Evolutionary conservation across 2,888 invertebrate genomes (phyloP).

Genomic region (Melanotus villosus): DNA sequence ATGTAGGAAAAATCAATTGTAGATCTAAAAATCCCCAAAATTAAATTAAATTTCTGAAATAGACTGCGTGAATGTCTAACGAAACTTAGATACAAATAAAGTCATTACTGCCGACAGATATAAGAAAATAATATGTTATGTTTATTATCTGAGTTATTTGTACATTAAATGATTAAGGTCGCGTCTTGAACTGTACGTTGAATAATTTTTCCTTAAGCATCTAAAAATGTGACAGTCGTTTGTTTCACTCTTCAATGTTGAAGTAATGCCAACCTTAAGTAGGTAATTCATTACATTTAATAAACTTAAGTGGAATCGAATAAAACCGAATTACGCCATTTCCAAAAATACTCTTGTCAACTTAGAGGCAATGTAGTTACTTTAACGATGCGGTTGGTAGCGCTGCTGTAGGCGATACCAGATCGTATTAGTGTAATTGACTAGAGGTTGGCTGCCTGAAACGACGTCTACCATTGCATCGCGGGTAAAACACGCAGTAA

Average conservation of each 20-base stretch:
- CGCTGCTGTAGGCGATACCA: constrained; percentile 56
- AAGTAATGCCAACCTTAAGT: constrained; percentile 28
- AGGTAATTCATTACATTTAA: constrained; percentile 46
- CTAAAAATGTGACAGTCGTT: neutral
- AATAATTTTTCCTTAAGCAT: too few relatives aligned
- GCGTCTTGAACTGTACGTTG: too few relatives aligned
- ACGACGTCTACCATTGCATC: constrained; percentile 73
- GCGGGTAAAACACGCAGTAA: constrained; percentile 63
- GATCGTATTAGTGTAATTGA: constrained; percentile 66
- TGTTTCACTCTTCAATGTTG: neutral
- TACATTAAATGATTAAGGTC: too few relatives aligned
- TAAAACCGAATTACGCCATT: constrained; percentile 47
- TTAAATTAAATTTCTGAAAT: too few relatives aligned
- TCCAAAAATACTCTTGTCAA: constrained; percentile 55
- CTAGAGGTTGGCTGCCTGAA: constrained; percentile 68
- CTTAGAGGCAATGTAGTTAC: constrained; percentile 54
- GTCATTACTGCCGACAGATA: too few relatives aligned
- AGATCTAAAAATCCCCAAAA: too few relatives aligned
- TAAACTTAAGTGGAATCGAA: constrained; percentile 45
- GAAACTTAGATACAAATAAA: too few relatives aligned
- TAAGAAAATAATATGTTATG: too few relatives aligned
- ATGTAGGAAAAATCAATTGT: too few relatives aligned
- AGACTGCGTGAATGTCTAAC: too few relatives aligned
- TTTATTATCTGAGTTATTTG: too few relatives aligned
- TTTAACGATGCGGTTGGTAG: constrained; percentile 56